phyloP scores from a whole-genome alignment of 2,888 invertebrate genomes.

The Epinotia brunnichana region DNA sequence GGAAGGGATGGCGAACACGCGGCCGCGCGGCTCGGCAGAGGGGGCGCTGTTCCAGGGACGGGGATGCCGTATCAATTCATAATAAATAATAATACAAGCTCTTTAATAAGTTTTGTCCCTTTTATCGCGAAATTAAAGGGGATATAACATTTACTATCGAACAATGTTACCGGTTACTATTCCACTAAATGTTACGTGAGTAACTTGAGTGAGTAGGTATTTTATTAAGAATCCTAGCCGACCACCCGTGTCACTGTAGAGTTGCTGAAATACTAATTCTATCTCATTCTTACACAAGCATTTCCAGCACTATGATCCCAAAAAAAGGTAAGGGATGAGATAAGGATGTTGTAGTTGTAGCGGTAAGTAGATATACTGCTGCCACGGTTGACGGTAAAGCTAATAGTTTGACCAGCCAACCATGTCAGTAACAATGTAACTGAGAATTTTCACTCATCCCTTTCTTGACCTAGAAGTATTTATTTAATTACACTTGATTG shows the following conservation, averaged over 20 bases:
- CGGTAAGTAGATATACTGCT: too few relatives aligned
- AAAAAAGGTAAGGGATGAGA: neutral
- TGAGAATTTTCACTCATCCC: too few relatives aligned
- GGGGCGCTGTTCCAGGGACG: constrained; percentile 36
- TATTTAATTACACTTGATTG: too few relatives aligned
- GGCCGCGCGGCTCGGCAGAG: constrained; percentile 46
- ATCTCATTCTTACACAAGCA: neutral
- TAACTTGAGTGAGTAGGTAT: too few relatives aligned
- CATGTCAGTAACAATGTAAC: too few relatives aligned
- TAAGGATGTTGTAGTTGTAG: too few relatives aligned
- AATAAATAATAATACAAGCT: constrained; percentile 35
- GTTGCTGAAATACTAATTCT: neutral
- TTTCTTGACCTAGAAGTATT: too few relatives aligned
- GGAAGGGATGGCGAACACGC: constrained; percentile 52
- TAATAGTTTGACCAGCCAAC: too few relatives aligned
- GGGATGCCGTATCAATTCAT: constrained; percentile 45
- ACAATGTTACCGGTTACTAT: too few relatives aligned
- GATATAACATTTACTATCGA: too few relatives aligned
- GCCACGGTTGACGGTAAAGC: too few relatives aligned
- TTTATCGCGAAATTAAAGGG: constrained; percentile 19
- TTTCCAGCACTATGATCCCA: neutral
- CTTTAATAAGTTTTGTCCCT: constrained; percentile 20
- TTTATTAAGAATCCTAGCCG: neutral
- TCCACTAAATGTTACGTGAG: too few relatives aligned
- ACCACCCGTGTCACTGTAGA: neutral